Base-by-base conservation (phyloP, 1,140 invertebrate genomes). In the Arion vulgaris region DNA sequence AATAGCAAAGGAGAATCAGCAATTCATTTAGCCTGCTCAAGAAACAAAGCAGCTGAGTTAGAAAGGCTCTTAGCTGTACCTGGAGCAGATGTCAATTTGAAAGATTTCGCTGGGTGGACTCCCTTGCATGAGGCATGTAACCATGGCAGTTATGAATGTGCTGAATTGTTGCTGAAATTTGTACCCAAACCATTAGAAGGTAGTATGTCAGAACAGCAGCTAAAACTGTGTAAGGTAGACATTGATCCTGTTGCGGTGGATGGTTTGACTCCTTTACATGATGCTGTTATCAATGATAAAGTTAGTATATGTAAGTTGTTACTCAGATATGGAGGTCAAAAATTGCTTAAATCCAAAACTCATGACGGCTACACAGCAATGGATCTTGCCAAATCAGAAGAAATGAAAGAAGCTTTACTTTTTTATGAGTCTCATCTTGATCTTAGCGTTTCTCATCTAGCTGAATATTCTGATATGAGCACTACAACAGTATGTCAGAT, bases 81-180 rank as follows among this genome's bases (percentile, higher is more conserved):
- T 89, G 89, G 88, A 62, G 84, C 89, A 45, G 85, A 91, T 85
- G 87, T 90, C 13, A 91, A 91, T 84, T 73, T 83, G 4, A 77
- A 95, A 38, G 98, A 99, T 92, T 94, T 97, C 91, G 95, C 94
- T 15, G 98, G 98, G 0, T 99, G 97, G 96, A 93, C 96, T 26
- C 97, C 98, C 0, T 92, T 99, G 26, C 98, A 99, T 90, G 97
- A 99, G 92, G 98, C 97, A 0, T 95, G 95, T 83, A 97, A 97
- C 92, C 95, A 96, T 90, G 97, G 97, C 0, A 94, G 95, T 90
- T 88, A 95, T 0, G 96, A 97, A 53, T 95, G 98, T 72, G 97
- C 96, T 0, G 93, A 95, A 85, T 92, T 95, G 69, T 91, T 99
- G 0, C 91, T 99, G 0, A 88, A 87, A 34, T 89, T 86, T 86